Conservation (phyloP, 2,888 invertebrate genomes). For the Amblyjoppa fuscipennis region DNA sequence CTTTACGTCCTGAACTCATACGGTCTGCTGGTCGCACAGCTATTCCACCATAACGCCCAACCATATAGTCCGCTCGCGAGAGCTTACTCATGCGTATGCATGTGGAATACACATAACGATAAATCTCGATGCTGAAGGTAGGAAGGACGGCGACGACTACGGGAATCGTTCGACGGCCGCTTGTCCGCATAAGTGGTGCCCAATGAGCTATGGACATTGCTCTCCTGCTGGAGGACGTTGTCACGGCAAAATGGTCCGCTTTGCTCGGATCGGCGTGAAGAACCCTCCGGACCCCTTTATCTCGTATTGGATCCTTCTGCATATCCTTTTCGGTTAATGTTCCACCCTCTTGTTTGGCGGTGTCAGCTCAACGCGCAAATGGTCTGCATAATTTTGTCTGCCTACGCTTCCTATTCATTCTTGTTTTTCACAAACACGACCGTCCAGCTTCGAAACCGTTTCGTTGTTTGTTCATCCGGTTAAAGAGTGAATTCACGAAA, state of each 20-base stretch:
- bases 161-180: slow-evolving; percentile 40
- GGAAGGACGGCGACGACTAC: slow-evolving; percentile 14
- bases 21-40: slow-evolving; percentile 29
- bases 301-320: not conserved
- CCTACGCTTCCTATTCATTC: not conserved
- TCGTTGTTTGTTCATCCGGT: not conserved
- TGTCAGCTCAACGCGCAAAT: not conserved
- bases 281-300: not conserved
- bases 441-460: not conserved
- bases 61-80: slow-evolving; percentile 54
- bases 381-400: not conserved
- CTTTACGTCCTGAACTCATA: slow-evolving; percentile 44
- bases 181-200: slow-evolving; percentile 42
- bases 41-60: slow-evolving; percentile 37
- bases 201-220: slow-evolving; percentile 46
- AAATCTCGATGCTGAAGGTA: slow-evolving; percentile 43
- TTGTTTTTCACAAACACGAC: not conserved
- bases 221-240: slow-evolving; percentile 23
- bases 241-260: slow-evolving; percentile 21
- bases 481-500: not conserved
- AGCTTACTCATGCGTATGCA: slow-evolving; percentile 29
- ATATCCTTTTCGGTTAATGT: not conserved
- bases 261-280: not conserved
- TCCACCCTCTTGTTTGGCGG: not conserved
- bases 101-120: slow-evolving; percentile 34